These are phyloP conservation scores for Drosophila neonasuta DNA, from an alignment of 2,888 invertebrate genomes.

Conservation along the genomic window DNA sequence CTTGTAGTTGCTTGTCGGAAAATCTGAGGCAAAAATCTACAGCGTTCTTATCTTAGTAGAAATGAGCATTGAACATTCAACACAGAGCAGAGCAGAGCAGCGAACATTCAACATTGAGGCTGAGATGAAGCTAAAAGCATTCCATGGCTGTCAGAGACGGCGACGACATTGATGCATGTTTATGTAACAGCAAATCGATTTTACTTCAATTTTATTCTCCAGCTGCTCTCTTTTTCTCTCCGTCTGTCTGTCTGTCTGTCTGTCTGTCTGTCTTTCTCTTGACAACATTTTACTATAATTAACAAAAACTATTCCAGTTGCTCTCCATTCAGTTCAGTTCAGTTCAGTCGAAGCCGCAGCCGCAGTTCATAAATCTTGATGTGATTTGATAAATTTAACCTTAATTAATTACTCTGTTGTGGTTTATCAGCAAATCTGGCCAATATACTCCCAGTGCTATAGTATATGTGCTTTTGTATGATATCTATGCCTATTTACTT, in stretches of 20 bases:
- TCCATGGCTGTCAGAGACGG: slow-evolving; percentile 59
- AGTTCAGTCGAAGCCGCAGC: not conserved
- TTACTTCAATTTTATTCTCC: slow-evolving; percentile 33
- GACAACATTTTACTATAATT: slow-evolving; percentile 42
- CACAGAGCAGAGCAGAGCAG: slow-evolving; percentile 8
- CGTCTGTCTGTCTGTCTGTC: not conserved
- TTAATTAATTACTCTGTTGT: slow-evolving; percentile 54
- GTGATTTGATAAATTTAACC: slow-evolving; percentile 51
- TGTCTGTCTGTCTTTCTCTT: slow-evolving; percentile 4
- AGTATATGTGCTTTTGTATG: slow-evolving; percentile 9
- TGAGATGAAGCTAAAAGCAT: slow-evolving; percentile 49
- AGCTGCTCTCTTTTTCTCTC: slow-evolving; percentile 4
- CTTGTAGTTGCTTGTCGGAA: slow-evolving; percentile 64
- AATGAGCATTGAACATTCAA: slow-evolving; percentile 47
- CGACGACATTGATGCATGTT: slow-evolving; percentile 71
- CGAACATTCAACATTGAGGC: slow-evolving; percentile 43
- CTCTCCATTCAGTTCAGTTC: slow-evolving; percentile 6
- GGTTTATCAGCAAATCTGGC: slow-evolving; percentile 55
- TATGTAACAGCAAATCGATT: slow-evolving; percentile 72
- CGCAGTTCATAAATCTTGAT: slow-evolving; percentile 40
- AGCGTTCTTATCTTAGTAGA: slow-evolving; percentile 68
- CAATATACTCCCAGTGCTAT: slow-evolving; percentile 16
- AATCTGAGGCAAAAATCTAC: slow-evolving; percentile 70
- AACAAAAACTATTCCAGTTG: slow-evolving; percentile 26
- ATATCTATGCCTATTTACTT: slow-evolving; percentile 34